Base-by-base conservation (phyloP, 2,797 vertebrate species). In the Eulemur albifrons region DNA sequence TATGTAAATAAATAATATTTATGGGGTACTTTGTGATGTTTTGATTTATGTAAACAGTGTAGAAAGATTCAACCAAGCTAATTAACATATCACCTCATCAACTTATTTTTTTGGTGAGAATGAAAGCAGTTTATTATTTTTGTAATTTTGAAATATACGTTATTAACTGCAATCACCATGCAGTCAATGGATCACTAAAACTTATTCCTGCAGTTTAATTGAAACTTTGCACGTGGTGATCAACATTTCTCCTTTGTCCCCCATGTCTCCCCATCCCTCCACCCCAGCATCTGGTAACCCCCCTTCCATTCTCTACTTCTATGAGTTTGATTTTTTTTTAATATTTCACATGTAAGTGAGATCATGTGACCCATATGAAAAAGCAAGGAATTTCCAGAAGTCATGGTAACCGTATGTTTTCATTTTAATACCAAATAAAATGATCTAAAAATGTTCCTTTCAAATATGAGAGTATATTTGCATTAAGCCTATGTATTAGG, bases 341-440 rank as follows among this genome's bases (percentile, higher is more conserved):
- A 77, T 20, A 75, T 77, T 52, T 20, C 32, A 23, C 73, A 52
- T n/a, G 1, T n/a, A 23, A 50, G 10, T 76, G 32, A 76, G 32
- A n/a, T 52, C 21, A 50, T 52, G 32, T 15, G 75, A 21, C 96
- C 89, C 93, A 86, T 95, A 77, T 96, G 82, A 97, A 90, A 95
- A 88, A 27, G 69, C 54, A 43, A 63, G 20, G 52, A 25, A 0
- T 97, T 97, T 98, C 63, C 59, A 97, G 69, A 77, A 97, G 69
- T 96, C 96, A 72, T 96, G 83, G 79, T 91, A 96, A 95, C 94
- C 97, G 98, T 92, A 95, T 94, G 72, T 65, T 81, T 88, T 93
- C 90, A 72, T 94, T 96, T 98, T 93, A 35, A 93, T 95, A 7
- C 90, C 73, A 92, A 79, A 96, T 80, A 88, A 94, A 75, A 76